A percentile compares a stretch with the other conserved stretches of the same genome.
phyloP scores from a whole-genome alignment of 2,113 vertebrate genomes.

The Perccottus glenii region DNA sequence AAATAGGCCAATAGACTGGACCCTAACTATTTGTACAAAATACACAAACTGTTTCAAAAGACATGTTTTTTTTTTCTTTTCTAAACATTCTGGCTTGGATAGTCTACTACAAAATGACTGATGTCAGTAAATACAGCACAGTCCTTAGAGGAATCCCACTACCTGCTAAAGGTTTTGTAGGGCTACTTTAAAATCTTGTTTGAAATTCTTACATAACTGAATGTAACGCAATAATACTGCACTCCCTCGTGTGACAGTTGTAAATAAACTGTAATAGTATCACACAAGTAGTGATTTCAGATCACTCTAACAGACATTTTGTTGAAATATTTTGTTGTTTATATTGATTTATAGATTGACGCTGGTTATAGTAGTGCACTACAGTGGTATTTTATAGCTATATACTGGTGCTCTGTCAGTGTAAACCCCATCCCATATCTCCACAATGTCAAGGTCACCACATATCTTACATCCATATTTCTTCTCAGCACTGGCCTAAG shows the following conservation, averaged over 20 bases:
- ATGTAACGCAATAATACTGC: neutral
- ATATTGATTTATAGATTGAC: conserved; percentile 8
- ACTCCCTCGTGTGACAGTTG: neutral
- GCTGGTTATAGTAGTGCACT: neutral
- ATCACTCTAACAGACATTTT: neutral
- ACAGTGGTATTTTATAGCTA: conserved; percentile 39
- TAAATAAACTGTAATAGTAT: neutral
- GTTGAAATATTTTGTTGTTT: neutral
- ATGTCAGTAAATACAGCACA: too few species aligned
- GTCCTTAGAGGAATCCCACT: too few species aligned
- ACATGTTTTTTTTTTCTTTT: too few species aligned
- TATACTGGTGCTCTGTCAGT: conserved; percentile 27
- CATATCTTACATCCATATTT: conserved; percentile 59
- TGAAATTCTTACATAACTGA: too few species aligned
- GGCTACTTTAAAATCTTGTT: too few species aligned
- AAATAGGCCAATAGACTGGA: too few species aligned
- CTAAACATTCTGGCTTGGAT: too few species aligned
- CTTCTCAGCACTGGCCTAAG: conserved; percentile 43
- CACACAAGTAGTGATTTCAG: neutral
- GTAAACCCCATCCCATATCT: conserved; percentile 29
- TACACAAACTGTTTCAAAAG: too few species aligned
- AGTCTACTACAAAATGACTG: too few species aligned
- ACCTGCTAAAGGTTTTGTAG: too few species aligned
- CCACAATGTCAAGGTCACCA: conserved; percentile 66
- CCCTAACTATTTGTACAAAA: too few species aligned